Conservation (phyloP, 2,797 vertebrate species). For the Falco cherrug region DNA sequence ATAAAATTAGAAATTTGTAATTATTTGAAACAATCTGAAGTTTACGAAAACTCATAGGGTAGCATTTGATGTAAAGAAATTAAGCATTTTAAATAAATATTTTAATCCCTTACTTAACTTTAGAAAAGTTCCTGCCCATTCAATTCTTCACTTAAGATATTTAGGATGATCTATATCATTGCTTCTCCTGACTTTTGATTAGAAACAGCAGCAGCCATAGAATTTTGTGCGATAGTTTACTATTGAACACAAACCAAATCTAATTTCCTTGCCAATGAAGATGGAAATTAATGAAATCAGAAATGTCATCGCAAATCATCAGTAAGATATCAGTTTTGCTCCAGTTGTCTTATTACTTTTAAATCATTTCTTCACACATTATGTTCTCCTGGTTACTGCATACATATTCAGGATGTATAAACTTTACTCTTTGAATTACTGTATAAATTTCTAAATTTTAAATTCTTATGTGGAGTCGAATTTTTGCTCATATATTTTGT, state of each 20-base stretch:
- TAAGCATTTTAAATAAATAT: background rate
- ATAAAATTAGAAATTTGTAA: background rate
- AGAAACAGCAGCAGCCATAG: background rate
- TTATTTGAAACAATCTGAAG: background rate
- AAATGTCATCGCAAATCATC: background rate
- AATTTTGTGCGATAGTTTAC: background rate
- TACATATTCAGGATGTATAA: background rate
- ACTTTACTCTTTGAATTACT: background rate
- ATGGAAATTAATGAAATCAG: background rate
- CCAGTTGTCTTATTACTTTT: background rate
- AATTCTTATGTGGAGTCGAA: background rate
- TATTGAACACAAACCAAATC: background rate
- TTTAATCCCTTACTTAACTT: background rate
- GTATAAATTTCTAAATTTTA: background rate
- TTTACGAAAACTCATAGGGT: background rate
- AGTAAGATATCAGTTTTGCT: background rate
- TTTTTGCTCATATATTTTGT: background rate
- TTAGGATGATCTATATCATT: background rate
- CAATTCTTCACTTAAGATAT: background rate
- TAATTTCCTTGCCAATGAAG: background rate
- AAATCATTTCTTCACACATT: background rate
- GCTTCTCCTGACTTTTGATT: background rate
- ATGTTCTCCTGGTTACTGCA: background rate
- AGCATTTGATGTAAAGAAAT: background rate
- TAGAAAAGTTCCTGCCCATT: background rate